Base-by-base conservation (phyloP, 2,113 vertebrate genomes). In the Nothoprocta perdicaria region DNA sequence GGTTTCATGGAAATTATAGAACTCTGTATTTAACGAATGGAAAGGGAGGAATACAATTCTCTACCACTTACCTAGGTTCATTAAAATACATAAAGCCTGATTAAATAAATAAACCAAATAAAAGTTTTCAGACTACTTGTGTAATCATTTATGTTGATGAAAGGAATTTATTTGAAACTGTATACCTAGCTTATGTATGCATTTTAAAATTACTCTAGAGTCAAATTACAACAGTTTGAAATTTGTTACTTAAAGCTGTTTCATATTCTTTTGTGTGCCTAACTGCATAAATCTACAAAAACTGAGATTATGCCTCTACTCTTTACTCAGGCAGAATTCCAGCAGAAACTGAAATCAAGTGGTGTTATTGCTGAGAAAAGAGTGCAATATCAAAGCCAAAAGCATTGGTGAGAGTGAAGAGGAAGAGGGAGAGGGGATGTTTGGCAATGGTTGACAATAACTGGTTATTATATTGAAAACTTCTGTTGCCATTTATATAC, bases 31-130 rank as follows among this genome's bases (percentile, higher is more conserved):
- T 77, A 61, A 63, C 68, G 81, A 84, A 50, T 43, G 46, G 33
- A 27, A 18, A 63, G 14, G 10, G 27, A 17, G 26, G 38, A 85
- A 62, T 76, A 46, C 41, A 72, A 5, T 63, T 76, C 31, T 63
- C 21, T 79, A 45, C 60, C 60, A 62, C 43, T 79, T 86, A 31
- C 41, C 82, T 82, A 45, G 7, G 8, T 92, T 84, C 60, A 27
- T 77, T 92, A 60, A 93, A 86, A 93, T 81, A 50, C 38, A 75
- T 69, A 66, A 72, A 52, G 95, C 82, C 76, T 46, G 62, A 48
- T 90, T 94, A 87, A 95, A 66, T 94, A 87, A 95, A 66, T 84
- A 73, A 90, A 38, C 58, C 81, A 73, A 92, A 94, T 84, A 80
- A 69, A 7, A 50, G 58, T 93, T 94, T 86, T 81, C 62, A 63